Percentiles rank a stretch among this genome's conserved stretches.
phyloP scores from a whole-genome alignment of 2,888 invertebrate species.

The Dascillus cervinus region DNA sequence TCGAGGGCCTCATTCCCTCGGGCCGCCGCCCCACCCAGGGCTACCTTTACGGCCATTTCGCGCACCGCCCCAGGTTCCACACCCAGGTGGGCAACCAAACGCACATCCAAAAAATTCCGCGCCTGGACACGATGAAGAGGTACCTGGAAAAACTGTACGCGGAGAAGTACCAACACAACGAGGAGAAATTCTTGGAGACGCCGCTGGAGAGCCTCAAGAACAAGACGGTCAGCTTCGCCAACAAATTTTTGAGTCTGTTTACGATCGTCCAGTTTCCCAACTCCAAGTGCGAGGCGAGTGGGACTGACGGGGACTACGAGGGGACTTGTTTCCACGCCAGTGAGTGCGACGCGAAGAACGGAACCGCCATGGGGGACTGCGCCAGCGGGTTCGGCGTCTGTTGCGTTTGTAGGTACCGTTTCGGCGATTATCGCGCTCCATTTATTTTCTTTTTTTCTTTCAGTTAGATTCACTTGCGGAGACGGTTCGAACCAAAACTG shows the following conservation, averaged over 20 bases:
- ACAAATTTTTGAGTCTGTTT: slow-evolving; percentile 58
- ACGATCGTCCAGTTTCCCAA: slow-evolving; percentile 65
- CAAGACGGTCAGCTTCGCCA: slow-evolving; percentile 32
- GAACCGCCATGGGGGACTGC: slow-evolving; percentile 57
- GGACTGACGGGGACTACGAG: slow-evolving; percentile 50
- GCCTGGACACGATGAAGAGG: neutral
- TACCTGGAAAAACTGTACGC: slow-evolving; percentile 1
- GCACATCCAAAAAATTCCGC: neutral
- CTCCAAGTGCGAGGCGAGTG: slow-evolving; percentile 49
- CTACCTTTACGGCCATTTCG: no score
- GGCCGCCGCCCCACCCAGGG: no score
- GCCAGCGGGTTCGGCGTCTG: slow-evolving; percentile 68
- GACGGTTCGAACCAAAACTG: slow-evolving; percentile 52
- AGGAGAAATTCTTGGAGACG: slow-evolving; percentile 16
- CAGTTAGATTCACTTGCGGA: slow-evolving; percentile 63
- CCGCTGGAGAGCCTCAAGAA: slow-evolving; percentile 24
- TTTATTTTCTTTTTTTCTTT: slow-evolving; percentile 9
- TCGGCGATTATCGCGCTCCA: neutral
- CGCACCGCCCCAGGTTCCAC: no score
- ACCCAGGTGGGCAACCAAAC: no score
- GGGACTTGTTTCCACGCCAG: slow-evolving; percentile 63
- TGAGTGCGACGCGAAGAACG: slow-evolving; percentile 58
- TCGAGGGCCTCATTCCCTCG: no score
- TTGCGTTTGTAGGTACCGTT: slow-evolving; percentile 60
- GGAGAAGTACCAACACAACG: no score